phyloP scores from a whole-genome alignment of 2,113 vertebrate species.

The Notiomystis cincta region DNA sequence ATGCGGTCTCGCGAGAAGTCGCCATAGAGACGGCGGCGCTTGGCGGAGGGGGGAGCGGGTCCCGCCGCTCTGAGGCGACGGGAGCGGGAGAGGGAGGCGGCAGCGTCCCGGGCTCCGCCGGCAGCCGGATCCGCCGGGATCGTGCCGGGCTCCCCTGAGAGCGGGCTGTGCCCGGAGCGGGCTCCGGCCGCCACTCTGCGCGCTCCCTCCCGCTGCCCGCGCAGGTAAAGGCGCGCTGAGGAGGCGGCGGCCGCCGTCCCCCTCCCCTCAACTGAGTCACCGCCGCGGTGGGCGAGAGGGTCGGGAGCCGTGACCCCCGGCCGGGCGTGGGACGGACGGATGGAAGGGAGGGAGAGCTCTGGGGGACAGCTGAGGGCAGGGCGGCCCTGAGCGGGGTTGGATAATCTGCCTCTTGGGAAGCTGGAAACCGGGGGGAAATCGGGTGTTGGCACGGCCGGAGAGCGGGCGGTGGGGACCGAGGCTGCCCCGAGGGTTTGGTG shows the following conservation, averaged over 20 bases:
- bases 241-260: neutral
- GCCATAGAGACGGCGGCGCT: slow-evolving; percentile 65
- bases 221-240: slow-evolving; percentile 14
- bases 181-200: neutral
- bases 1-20: slow-evolving; percentile 60
- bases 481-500: neutral
- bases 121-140: neutral
- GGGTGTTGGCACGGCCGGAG: neutral
- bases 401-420: neutral
- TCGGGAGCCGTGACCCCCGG: neutral
- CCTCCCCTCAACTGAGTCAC: neutral
- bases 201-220: neutral
- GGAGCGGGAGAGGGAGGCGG: neutral
- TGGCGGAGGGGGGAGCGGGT: neutral
- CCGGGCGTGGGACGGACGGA: neutral
- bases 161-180: neutral
- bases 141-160: neutral
- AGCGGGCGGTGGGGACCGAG: neutral
- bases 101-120: neutral
- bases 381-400: neutral
- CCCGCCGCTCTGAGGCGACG: neutral
- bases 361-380: neutral
- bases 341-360: neutral
- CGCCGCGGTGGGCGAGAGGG: neutral
- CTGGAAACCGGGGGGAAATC: neutral